A percentile compares a stretch with the other conserved stretches of the same genome.
Evolutionary conservation across 2,888 invertebrate species (phyloP).

Genomic region (Rhagophthalmus giganteus): DNA sequence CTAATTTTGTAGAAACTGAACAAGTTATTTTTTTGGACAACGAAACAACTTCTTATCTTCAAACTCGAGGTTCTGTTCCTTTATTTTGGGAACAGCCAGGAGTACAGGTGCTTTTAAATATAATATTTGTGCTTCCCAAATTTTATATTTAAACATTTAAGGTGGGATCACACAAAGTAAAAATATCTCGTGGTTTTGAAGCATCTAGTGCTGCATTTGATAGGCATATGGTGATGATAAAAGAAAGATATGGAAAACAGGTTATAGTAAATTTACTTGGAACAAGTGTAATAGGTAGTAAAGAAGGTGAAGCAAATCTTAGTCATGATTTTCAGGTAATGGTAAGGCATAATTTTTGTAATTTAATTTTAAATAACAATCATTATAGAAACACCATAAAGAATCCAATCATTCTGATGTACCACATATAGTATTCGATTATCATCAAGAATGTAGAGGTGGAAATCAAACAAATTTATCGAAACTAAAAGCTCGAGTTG

Average conservation of each 20-base stretch:
- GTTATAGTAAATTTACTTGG: slow-evolving; percentile 92
- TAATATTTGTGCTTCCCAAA: too few relatives aligned
- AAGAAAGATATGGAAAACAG: slow-evolving; percentile 88
- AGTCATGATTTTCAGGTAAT: slow-evolving; percentile 85
- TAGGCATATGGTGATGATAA: slow-evolving; percentile 82
- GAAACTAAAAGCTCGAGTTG: slow-evolving; percentile 80
- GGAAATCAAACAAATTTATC: slow-evolving; percentile 78
- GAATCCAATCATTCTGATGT: slow-evolving; percentile 81
- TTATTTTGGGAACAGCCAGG: slow-evolving; percentile 99
- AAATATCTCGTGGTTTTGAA: slow-evolving; percentile 93
- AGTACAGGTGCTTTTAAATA: too few relatives aligned
- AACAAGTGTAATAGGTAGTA: slow-evolving; percentile 86
- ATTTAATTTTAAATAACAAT: slow-evolving; percentile 2
- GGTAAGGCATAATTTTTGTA: slow-evolving; percentile 1
- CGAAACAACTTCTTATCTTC: slow-evolving; percentile 85
- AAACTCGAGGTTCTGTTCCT: slow-evolving; percentile 95
- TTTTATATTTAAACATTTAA: too few relatives aligned
- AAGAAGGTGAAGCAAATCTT: slow-evolving; percentile 95
- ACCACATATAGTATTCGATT: slow-evolving; percentile 91
- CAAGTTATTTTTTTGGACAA: slow-evolving; percentile 94
- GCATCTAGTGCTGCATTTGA: slow-evolving; percentile 92
- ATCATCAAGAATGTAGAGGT: slow-evolving; percentile 90
- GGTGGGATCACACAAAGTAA: slow-evolving; percentile 98
- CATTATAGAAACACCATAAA: slow-evolving; percentile 72
- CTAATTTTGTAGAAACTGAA: slow-evolving; percentile 99